Percentiles rank a stretch among this genome's conserved stretches.
Evolutionary conservation across 1,140 invertebrate genomes (phyloP).

Genomic region (Eupeodes corollae): DNA sequence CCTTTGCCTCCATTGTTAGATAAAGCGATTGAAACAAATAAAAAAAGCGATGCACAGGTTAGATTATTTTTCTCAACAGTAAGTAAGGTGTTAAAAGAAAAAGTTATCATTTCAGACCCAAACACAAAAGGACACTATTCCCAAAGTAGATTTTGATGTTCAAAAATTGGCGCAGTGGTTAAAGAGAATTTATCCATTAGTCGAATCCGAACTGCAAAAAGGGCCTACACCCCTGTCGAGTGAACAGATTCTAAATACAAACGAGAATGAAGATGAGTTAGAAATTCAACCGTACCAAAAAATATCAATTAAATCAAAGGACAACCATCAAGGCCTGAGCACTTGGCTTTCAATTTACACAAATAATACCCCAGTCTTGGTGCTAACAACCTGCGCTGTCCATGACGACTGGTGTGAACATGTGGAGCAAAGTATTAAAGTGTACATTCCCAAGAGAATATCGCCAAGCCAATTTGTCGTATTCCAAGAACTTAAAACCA

Average conservation of each 20-base stretch:
- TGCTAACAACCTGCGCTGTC: constrained; percentile 21
- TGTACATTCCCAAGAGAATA: constrained; percentile 27
- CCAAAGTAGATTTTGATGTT: constrained; percentile 15
- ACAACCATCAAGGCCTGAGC: constrained; percentile 26
- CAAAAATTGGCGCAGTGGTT: constrained; percentile 25
- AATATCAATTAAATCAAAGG: constrained; percentile 4
- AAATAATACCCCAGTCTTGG: constrained; percentile 28
- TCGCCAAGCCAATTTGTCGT: constrained; percentile 18
- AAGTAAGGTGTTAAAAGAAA: no score
- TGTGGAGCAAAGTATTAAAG: constrained; percentile 22
- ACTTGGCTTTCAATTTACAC: constrained; percentile 30
- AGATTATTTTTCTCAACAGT: no score
- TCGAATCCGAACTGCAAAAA: constrained; percentile 24
- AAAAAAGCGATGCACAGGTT: constrained; percentile 5
- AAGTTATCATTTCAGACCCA: constrained; percentile 12
- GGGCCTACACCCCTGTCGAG: constrained; percentile 21
- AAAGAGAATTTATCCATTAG: constrained; percentile 21
- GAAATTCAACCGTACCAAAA: constrained; percentile 27
- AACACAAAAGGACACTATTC: constrained; percentile 12
- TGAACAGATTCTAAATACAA: constrained; percentile 3
- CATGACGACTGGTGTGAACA: constrained; percentile 36
- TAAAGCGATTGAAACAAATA: constrained; percentile 12
- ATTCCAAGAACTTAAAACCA: constrained; percentile 15
- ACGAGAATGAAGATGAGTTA: constrained; percentile 13
- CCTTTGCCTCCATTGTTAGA: constrained; percentile 14